A percentile compares a stretch with the other conserved stretches of the same genome.
These are phyloP conservation scores for Ibycter americanus DNA, from an alignment of 2,797 vertebrate species.

Conservation along the genomic window DNA sequence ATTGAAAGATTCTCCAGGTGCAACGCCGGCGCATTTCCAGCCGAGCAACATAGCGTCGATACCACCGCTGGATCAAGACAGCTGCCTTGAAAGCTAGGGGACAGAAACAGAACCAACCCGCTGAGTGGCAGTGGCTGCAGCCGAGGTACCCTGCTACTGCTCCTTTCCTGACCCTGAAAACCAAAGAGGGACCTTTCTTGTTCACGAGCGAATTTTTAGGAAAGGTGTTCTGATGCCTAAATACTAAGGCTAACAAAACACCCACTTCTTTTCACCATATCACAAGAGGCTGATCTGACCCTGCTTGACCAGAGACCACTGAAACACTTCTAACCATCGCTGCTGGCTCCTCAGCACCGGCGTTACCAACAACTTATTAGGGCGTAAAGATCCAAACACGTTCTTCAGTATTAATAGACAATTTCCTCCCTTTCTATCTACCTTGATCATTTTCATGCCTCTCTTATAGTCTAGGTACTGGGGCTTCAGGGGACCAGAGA, in stretches of 20 bases:
- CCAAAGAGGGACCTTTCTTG: background rate
- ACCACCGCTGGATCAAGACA: conserved; percentile 91
- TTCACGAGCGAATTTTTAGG: no score
- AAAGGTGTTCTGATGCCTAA: background rate
- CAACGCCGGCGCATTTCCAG: conserved; percentile 90
- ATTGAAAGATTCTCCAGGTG: conserved; percentile 96
- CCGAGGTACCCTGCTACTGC: background rate
- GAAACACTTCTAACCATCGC: background rate
- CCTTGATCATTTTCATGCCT: background rate
- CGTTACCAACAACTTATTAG: background rate
- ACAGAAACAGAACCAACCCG: background rate
- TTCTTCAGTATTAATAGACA: background rate
- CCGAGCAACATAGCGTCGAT: conserved; percentile 86
- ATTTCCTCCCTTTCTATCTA: background rate
- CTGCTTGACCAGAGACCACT: background rate
- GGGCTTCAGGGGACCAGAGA: background rate
- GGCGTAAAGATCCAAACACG: background rate
- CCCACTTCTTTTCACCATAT: background rate
- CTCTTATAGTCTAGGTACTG: background rate
- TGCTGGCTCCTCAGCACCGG: background rate
- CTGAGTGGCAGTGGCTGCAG: background rate
- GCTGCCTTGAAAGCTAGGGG: conserved; percentile 87
- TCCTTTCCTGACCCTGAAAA: background rate
- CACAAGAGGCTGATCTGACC: background rate
- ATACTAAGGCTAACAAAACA: background rate